Base-by-base conservation (phyloP, 1,140 invertebrate species). In the Muscidifurax raptorellus region DNA sequence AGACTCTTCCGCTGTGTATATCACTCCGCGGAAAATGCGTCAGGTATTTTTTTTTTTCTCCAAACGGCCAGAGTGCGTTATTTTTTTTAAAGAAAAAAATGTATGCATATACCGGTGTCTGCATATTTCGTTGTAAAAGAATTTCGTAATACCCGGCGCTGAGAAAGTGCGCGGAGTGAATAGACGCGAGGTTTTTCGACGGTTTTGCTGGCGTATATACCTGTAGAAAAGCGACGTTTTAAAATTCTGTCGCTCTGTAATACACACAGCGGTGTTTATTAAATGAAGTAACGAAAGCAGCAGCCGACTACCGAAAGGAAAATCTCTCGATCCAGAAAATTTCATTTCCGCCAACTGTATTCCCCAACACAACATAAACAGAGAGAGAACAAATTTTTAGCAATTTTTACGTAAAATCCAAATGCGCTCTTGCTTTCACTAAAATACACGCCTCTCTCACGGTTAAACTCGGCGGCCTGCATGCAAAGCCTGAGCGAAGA, bases 341-440 rank as follows among this genome's bases (percentile, higher is more conserved):
- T 52, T 1, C 18, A 18, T 13, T 18, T n/a, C 18, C 22, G 15
- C 2, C 44, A 13, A 47, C 44, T 47, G 44, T 10, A 44, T n/a
- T n/a, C n/a, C n/a, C n/a, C n/a, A n/a, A n/a, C n/a, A n/a, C n/a
- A n/a, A n/a, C n/a, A n/a, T n/a, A 44, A 13, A 5, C 9, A 47
- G 75, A 18, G 36, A 47, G 27, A 3, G 1, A 28, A 27, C 28
- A 69, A 69, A 28, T 30, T 13, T 30, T 28, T 2, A 69, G 28
- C 30, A 30, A 28, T 69, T 69, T 69, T 72, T n/a, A 25, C 25
- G 47, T 76, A 25, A 76, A 52, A 52, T 44, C 74, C n/a, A 47
- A 76, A 76, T 25, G 40, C 9, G 10, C 22, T 47, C 22, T n/a
- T n/a, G 74, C 74, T 76, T 76, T 76, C 74, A 76, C 74, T 25